These are phyloP conservation scores for Spilogale gracilis DNA, from an alignment of 2,113 vertebrate species.

Conservation along the genomic window DNA sequence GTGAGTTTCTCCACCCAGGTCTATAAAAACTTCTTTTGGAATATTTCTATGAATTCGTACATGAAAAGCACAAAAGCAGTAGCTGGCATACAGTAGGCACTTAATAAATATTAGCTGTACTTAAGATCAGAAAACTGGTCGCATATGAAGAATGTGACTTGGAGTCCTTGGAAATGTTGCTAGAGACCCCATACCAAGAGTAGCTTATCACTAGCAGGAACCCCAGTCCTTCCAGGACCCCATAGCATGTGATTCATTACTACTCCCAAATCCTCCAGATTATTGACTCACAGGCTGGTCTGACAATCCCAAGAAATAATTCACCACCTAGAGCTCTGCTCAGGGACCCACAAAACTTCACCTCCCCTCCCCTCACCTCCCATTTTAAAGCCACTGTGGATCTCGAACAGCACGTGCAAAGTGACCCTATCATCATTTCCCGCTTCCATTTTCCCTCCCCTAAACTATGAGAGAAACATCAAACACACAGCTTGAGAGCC, in stretches of 20 bases:
- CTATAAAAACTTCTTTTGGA: not conserved
- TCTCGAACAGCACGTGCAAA: not conserved
- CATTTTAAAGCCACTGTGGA: not conserved
- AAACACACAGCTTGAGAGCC: not conserved
- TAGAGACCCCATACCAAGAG: not conserved
- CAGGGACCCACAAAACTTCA: not conserved
- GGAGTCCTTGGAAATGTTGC: not conserved
- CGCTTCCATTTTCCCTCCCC: not conserved
- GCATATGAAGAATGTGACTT: not conserved
- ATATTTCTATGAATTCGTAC: not conserved
- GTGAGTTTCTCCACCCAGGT: not conserved
- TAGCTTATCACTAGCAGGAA: not conserved
- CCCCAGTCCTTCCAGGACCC: not conserved
- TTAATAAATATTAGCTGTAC: not conserved
- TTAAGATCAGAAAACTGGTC: not conserved
- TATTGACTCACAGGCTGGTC: not conserved
- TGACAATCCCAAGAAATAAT: not conserved
- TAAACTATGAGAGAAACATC: not conserved
- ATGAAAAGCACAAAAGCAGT: not conserved
- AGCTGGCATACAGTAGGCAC: not conserved
- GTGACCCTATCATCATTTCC: fast-evolving
- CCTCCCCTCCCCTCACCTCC: too few species aligned
- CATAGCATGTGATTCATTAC: not conserved
- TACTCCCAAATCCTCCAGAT: not conserved
- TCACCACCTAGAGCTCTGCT: not conserved